Evolutionary conservation across 2,888 invertebrate species (phyloP).

Genomic region (Pediacus dermestoides): DNA sequence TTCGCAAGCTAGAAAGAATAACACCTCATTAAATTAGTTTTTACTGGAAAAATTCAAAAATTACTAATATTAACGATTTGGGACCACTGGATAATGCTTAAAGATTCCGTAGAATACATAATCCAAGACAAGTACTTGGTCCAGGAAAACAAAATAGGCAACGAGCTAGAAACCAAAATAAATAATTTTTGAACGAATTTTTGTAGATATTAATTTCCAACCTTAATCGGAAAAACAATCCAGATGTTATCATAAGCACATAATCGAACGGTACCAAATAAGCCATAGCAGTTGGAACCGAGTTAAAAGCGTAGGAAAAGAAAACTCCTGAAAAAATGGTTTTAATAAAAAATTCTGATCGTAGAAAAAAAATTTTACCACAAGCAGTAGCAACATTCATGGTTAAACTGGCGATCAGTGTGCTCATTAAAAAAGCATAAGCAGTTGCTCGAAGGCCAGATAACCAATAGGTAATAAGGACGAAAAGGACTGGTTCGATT

Average conservation of each 20-base stretch:
- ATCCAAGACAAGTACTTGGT: conserved; percentile 80
- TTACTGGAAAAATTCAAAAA: too few relatives aligned
- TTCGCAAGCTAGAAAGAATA: conserved; percentile 57
- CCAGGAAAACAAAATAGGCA: conserved; percentile 59
- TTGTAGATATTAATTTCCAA: conserved; percentile 43
- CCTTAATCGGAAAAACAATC: conserved; percentile 79
- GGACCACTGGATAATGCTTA: conserved; percentile 79
- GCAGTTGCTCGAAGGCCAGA: conserved; percentile 69
- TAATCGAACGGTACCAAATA: conserved; percentile 85
- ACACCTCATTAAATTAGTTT: too few relatives aligned
- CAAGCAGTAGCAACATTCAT: conserved; percentile 86
- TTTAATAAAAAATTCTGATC: conserved; percentile 1
- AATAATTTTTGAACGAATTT: background rate
- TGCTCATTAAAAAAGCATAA: conserved; percentile 68
- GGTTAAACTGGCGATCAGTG: conserved; percentile 68
- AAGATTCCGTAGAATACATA: conserved; percentile 80
- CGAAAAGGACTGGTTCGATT: conserved; percentile 78
- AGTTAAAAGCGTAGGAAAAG: conserved; percentile 80
- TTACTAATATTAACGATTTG: conserved; percentile 71
- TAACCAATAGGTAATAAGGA: conserved; percentile 80
- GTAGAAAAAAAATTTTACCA: conserved; percentile 53
- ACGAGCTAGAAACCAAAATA: conserved; percentile 21
- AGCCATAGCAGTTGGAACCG: conserved; percentile 75
- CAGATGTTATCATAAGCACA: conserved; percentile 82
- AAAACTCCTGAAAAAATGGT: conserved; percentile 61